These are phyloP conservation scores for Spondyliosoma cantharus DNA, from an alignment of 2,797 vertebrate genomes.

Conservation along the genomic window DNA sequence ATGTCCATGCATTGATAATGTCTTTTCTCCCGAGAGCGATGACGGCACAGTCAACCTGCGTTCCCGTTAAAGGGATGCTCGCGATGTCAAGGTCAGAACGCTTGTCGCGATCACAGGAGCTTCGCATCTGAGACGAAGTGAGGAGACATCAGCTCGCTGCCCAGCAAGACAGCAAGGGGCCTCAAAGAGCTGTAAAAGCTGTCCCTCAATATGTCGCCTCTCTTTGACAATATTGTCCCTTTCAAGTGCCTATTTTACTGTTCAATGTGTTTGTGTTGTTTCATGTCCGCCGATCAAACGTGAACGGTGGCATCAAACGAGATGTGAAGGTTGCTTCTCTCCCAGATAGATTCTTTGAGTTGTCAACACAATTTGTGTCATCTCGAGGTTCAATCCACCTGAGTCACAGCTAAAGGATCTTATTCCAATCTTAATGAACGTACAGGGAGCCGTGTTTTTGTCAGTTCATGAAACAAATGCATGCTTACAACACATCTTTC, in stretches of 20 bases:
- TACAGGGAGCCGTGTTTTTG: neutral
- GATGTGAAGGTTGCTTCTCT: slow-evolving; percentile 40
- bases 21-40: slow-evolving; percentile 37
- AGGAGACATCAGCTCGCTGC: slow-evolving; percentile 59
- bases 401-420: slow-evolving; percentile 8
- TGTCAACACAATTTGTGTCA: slow-evolving; percentile 55
- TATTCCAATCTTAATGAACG: slow-evolving; percentile 22
- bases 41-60: slow-evolving; percentile 33
- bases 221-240: slow-evolving; percentile 63
- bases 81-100: slow-evolving; percentile 55
- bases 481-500: neutral
- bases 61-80: slow-evolving; percentile 36
- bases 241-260: slow-evolving; percentile 66
- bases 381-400: slow-evolving; percentile 26
- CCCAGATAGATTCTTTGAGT: slow-evolving; percentile 46
- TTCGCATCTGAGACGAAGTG: slow-evolving; percentile 50
- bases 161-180: slow-evolving; percentile 50
- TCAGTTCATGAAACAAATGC: neutral
- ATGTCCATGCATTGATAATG: slow-evolving; percentile 37
- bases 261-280: slow-evolving; percentile 61
- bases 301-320: slow-evolving; percentile 54
- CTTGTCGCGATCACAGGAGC: slow-evolving; percentile 52
- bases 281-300: slow-evolving; percentile 67
- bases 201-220: slow-evolving; percentile 66
- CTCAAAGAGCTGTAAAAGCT: slow-evolving; percentile 68